Base-by-base conservation (phyloP, 2,888 invertebrate species). In the Eulithis testata region DNA sequence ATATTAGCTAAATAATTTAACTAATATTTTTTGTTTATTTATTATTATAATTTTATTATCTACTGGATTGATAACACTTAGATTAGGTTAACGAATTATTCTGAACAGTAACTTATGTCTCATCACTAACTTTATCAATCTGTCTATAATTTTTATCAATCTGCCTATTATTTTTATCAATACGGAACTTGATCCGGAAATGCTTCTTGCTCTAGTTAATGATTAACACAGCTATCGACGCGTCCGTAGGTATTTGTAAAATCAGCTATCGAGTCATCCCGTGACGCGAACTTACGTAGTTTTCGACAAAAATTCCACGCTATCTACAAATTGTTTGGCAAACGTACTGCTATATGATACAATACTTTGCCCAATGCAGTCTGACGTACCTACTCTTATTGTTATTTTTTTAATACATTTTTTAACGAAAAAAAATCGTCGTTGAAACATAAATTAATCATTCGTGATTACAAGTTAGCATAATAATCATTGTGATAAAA, bases 301-400 rank as follows among this genome's bases (percentile, higher is more conserved):
- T 57, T 57, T 63, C 66, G 57, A 52, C 55, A 21, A 21, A 63
- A 55, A 45, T 51, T 37, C 59, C 37, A 40, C 55, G 36, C 40
- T 60, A 56, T 63, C 56, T 56, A 12, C 53, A 60, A 63, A 54
- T 49, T 43, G 36, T 56, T 63, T 67, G 66, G 63, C 63, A 67
- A 50, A 60, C 14, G 14, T 58, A 43, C 58, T 56, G 50, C 52
- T 60, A 21, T 55, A 50, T 59, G 40, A 52, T 36, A 51, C 37
- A 55, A 50, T 59, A 37, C 49, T 54, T 47, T 8, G 43, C 55
- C 21, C 43, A 52, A 4, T 67, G 63, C 57, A 63, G 43, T 56
- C 52, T 56, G 36, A 55, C 52, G 12, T 45, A 31, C 21, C 21
- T 21, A 21, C 31, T 50, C 12, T 49, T 40, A 55, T 61, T 61